Evolutionary conservation across 2,888 invertebrate genomes (phyloP).

Genomic region (Mimachlamys varia): DNA sequence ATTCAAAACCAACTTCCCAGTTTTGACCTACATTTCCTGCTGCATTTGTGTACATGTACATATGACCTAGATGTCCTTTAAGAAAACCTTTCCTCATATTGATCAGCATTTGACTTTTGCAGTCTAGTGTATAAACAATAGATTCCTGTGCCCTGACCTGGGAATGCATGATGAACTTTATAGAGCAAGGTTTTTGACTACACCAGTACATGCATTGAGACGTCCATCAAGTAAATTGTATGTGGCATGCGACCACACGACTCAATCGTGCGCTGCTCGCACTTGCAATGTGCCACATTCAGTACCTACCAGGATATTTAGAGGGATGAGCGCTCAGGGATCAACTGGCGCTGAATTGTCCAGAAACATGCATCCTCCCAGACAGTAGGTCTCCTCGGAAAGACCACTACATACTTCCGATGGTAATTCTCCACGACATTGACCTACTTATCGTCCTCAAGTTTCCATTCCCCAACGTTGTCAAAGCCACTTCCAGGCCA

Average conservation of each 20-base stretch:
- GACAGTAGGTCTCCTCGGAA: background rate
- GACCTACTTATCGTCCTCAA: background rate
- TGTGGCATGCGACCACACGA: background rate
- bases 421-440: background rate
- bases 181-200: background rate
- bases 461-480: background rate
- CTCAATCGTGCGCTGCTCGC: background rate
- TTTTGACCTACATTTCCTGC: too few species aligned
- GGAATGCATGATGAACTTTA: background rate
- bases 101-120: background rate
- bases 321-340: background rate
- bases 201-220: background rate
- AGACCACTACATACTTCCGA: background rate
- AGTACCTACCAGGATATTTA: background rate
- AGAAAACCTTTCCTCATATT: background rate
- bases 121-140: background rate
- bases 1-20: too few species aligned
- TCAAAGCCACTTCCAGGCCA: slow-evolving; percentile 12
- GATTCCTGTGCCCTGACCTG: background rate
- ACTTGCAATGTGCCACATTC: background rate
- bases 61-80: background rate
- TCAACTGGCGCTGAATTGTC: slow-evolving; percentile 2
- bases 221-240: background rate
- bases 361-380: background rate
- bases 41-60: too few species aligned